Conservation (phyloP, 2,888 invertebrate species). For the Lepidonotus clava region DNA sequence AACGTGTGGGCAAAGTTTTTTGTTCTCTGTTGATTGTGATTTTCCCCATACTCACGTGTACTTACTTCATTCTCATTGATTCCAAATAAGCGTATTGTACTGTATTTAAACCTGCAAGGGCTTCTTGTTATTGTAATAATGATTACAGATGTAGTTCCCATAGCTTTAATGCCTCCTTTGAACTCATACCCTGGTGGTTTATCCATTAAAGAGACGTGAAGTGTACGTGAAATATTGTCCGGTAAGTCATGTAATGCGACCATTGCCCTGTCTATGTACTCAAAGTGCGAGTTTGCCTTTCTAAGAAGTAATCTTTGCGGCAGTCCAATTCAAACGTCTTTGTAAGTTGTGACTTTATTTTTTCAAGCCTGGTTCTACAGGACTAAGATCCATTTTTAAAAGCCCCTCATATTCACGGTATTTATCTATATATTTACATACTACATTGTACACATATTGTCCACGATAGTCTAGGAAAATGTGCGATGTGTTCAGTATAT, state of each 20-base stretch:
- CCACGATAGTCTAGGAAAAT: constrained; percentile 36
- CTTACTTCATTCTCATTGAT: neutral
- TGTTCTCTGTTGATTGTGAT: neutral
- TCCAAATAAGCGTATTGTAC: neutral
- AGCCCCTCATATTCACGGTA: constrained; percentile 41
- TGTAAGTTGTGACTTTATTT: neutral
- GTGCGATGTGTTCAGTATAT: constrained; percentile 35
- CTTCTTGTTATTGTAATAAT: too few relatives aligned
- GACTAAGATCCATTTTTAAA: neutral
- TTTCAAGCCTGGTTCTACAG: neutral
- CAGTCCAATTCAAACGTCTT: neutral
- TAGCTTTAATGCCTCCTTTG: neutral
- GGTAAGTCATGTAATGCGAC: neutral
- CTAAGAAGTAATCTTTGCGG: neutral
- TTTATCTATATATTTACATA: constrained; percentile 50
- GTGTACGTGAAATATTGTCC: neutral
- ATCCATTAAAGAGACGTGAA: neutral
- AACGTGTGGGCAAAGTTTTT: neutral
- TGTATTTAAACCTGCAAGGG: neutral
- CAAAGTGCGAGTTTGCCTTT: neutral
- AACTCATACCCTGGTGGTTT: neutral
- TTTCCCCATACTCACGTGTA: neutral
- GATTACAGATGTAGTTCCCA: too few relatives aligned
- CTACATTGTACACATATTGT: constrained; percentile 35
- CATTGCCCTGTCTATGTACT: neutral